Conservation (phyloP, 2,888 invertebrate genomes). For the Nebria brevicollis region DNA sequence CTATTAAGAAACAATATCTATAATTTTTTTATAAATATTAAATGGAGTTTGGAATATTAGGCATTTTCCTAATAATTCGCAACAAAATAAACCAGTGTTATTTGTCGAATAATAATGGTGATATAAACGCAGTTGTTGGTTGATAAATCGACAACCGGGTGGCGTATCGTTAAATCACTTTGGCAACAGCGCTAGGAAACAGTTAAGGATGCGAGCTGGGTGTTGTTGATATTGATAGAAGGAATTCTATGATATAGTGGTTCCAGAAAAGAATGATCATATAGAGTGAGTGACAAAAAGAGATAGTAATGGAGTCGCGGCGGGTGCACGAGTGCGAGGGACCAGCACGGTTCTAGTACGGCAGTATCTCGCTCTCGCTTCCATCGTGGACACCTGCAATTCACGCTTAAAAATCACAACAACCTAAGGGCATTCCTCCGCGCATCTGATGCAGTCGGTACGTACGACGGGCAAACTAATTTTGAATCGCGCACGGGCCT, state of each 20-base stretch:
- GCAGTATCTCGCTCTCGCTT: constrained; percentile 1
- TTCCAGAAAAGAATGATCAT: background rate
- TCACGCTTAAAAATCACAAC: constrained; percentile 8
- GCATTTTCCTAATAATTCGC: too few relatives aligned
- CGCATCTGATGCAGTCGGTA: constrained; percentile 39
- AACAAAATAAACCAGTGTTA: background rate
- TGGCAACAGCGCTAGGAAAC: background rate
- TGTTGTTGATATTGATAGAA: background rate
- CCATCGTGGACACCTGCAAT: constrained; percentile 26
- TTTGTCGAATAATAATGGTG: background rate
- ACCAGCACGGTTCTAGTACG: background rate
- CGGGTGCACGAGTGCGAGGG: constrained; percentile 9
- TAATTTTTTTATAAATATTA: too few relatives aligned
- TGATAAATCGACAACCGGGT: background rate
- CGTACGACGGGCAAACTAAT: constrained; percentile 12
- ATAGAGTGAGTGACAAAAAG: background rate
- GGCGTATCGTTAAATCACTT: constrained; percentile 1
- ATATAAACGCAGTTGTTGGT: background rate
- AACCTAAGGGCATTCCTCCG: background rate
- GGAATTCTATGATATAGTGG: background rate
- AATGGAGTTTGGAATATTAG: too few relatives aligned
- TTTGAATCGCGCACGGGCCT: constrained; percentile 11
- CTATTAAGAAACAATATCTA: too few relatives aligned
- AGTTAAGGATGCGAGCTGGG: background rate
- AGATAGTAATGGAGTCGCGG: constrained; percentile 28